These are phyloP conservation scores for Marasmarcha lunaedactyla DNA, from an alignment of 2,888 invertebrate genomes.

Conservation along the genomic window DNA sequence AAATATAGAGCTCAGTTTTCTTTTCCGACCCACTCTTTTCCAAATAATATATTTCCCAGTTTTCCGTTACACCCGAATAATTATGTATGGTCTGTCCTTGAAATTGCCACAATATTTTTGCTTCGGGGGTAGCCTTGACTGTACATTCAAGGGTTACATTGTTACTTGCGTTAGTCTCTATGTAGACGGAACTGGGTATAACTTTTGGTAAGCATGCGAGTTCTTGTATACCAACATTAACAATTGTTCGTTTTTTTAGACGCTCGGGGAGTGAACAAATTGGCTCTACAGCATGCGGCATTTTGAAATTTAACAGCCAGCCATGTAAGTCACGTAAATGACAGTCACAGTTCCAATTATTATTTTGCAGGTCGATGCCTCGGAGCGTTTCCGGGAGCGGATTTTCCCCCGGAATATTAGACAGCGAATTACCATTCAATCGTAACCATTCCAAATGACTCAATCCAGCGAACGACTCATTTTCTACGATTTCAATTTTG, in stretches of 20 bases:
- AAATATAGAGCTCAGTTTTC: constrained; percentile 82
- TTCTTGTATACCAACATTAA: constrained; percentile 75
- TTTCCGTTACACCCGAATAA: constrained; percentile 74
- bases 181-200: constrained; percentile 78
- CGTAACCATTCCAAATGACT: constrained; percentile 86
- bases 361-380: constrained; percentile 85
- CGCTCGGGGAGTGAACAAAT: constrained; percentile 79
- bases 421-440: constrained; percentile 84
- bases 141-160: constrained; percentile 86
- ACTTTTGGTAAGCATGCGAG: constrained; percentile 87
- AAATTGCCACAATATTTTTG: constrained; percentile 86
- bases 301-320: constrained; percentile 83
- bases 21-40: constrained; percentile 81
- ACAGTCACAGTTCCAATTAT: constrained; percentile 92
- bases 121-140: constrained; percentile 85
- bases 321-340: constrained; percentile 79
- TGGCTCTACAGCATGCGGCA: constrained; percentile 83
- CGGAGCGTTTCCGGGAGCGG: constrained; percentile 82
- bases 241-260: constrained; percentile 76
- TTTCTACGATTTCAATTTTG: constrained; percentile 80
- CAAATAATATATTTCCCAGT: constrained; percentile 75
- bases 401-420: constrained; percentile 76
- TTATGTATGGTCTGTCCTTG: constrained; percentile 85
- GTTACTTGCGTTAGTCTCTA: constrained; percentile 83
- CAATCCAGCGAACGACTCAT: constrained; percentile 84